phyloP scores from a whole-genome alignment of 1,140 invertebrate species.

The Apolygus lucorum region DNA sequence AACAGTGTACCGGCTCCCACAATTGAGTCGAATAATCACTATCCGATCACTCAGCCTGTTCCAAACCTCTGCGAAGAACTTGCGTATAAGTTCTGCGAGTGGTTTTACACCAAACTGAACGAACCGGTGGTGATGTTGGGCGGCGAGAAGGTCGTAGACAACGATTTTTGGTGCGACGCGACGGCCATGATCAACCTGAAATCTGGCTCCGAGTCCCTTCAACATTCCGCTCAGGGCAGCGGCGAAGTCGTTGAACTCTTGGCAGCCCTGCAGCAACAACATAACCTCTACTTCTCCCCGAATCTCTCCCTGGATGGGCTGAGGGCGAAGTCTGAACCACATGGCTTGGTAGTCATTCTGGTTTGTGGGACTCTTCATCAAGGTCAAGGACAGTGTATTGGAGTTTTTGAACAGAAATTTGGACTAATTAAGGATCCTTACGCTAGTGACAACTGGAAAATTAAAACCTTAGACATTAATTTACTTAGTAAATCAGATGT shows the following conservation, averaged over 20 bases:
- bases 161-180: constrained; percentile 51
- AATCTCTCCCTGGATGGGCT: constrained; percentile 47
- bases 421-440: constrained; percentile 49
- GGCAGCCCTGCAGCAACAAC: constrained; percentile 37
- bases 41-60: not conserved
- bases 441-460: constrained; percentile 51
- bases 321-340: constrained; percentile 46
- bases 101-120: constrained; percentile 53
- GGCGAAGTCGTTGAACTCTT: constrained; percentile 39
- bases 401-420: constrained; percentile 56
- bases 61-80: constrained; percentile 31
- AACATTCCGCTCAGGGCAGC: constrained; percentile 33
- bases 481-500: constrained; percentile 21
- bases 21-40: too few species aligned
- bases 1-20: too few species aligned
- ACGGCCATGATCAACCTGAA: constrained; percentile 33
- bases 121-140: constrained; percentile 33
- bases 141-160: constrained; percentile 39
- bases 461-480: constrained; percentile 40
- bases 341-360: constrained; percentile 51
- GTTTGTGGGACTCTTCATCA: constrained; percentile 53
- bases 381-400: constrained; percentile 40
- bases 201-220: constrained; percentile 32
- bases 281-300: constrained; percentile 50
- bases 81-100: constrained; percentile 46